Percentiles rank a stretch among this genome's conserved stretches.
phyloP scores from a whole-genome alignment of 2,797 vertebrate species.

The Parauchenoglanis punctatus region DNA sequence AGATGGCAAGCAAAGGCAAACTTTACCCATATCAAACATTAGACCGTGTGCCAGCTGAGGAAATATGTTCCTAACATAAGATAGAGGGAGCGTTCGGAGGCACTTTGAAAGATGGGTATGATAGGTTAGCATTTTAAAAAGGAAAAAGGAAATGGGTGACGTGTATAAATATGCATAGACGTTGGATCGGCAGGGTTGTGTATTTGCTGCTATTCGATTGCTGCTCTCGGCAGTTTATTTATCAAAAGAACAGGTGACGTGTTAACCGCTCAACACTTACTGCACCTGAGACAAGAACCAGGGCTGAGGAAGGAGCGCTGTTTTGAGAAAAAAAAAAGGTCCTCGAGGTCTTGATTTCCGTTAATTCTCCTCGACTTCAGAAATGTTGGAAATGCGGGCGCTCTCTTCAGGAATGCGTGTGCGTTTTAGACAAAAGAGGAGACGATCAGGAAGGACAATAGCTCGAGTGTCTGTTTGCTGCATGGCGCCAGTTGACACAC shows the following conservation, averaged over 20 bases:
- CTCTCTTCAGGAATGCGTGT: neutral
- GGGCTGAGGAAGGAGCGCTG: conserved; percentile 42
- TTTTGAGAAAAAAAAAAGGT: conserved; percentile 25
- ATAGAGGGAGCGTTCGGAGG: neutral
- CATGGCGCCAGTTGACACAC: conserved; percentile 19
- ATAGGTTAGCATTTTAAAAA: neutral
- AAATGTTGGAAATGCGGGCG: neutral
- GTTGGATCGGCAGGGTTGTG: neutral
- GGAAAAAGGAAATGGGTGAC: conserved; percentile 7
- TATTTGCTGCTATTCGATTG: neutral
- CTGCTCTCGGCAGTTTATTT: conserved; percentile 5
- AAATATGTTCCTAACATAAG: conserved; percentile 9
- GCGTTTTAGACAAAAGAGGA: conserved; percentile 19
- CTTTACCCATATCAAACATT: conserved; percentile 23
- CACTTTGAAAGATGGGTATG: neutral
- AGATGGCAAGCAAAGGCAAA: conserved; percentile 24
- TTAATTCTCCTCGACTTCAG: neutral
- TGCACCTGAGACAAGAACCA: neutral
- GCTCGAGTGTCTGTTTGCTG: conserved; percentile 14
- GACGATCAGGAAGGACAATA: conserved; percentile 11
- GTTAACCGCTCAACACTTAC: neutral
- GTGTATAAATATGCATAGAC: neutral
- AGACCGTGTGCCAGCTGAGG: conserved; percentile 27
- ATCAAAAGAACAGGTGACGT: neutral
- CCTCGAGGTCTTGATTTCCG: neutral